Evolutionary conservation across 2,113 vertebrate genomes (phyloP).

Genomic region (Hiodon tergisus): DNA sequence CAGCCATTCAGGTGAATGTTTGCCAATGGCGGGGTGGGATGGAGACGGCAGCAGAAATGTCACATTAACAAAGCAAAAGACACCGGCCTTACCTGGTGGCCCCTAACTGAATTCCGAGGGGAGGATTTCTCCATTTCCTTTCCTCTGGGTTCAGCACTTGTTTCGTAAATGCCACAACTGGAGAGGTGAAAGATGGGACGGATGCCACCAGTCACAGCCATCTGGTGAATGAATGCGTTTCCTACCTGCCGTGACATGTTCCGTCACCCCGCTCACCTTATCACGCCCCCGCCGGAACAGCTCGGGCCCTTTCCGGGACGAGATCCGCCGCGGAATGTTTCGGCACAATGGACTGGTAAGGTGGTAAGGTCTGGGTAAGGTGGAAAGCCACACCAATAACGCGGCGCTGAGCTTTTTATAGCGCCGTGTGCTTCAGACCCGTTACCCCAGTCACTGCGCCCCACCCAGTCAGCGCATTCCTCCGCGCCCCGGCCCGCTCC

Average conservation of each 20-base stretch:
- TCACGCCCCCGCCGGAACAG: slow-evolving; percentile 42
- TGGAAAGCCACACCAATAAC: neutral
- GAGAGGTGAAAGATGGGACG: neutral
- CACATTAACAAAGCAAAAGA: slow-evolving; percentile 24
- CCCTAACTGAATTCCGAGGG: slow-evolving; percentile 27
- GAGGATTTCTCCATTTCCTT: too few relatives aligned
- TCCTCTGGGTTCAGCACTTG: neutral
- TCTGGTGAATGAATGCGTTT: neutral
- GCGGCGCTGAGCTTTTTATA: slow-evolving; percentile 16
- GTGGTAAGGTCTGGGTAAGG: neutral
- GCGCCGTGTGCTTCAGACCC: slow-evolving; percentile 1
- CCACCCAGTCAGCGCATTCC: slow-evolving; percentile 7
- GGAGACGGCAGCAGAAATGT: neutral
- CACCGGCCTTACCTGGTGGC: neutral
- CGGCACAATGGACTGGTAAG: neutral
- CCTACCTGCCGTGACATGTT: slow-evolving; percentile 30
- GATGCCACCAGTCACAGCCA: neutral
- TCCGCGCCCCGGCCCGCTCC: neutral
- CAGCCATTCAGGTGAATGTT: slow-evolving; percentile 55
- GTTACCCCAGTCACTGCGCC: slow-evolving; percentile 1
- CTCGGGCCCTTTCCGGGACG: slow-evolving; percentile 17
- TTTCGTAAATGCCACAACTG: slow-evolving; percentile 15
- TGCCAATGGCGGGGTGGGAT: slow-evolving; percentile 40
- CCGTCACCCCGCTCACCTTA: slow-evolving; percentile 48
- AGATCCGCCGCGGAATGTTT: neutral